Evolutionary conservation across 1,140 invertebrate genomes (phyloP).

Genomic region (Cyrtorhinus lividipennis): DNA sequence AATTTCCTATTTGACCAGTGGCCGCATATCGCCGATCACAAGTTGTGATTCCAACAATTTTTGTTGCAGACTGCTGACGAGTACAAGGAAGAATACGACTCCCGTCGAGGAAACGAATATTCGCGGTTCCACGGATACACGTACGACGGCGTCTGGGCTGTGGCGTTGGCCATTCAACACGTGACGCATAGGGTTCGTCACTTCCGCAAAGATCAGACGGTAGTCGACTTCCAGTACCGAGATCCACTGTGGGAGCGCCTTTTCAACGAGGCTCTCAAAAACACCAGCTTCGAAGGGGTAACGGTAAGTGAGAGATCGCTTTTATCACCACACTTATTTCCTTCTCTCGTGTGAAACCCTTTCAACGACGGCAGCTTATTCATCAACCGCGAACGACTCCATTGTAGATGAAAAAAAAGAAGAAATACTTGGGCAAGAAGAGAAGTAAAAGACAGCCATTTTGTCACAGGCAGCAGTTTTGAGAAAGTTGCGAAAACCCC

Average conservation of each 20-base stretch:
- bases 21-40: too few species aligned
- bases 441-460: too few species aligned
- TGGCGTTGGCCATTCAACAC: conserved; percentile 77
- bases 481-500: too few species aligned
- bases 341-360: too few species aligned
- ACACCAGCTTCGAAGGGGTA: conserved; percentile 85
- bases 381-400: too few species aligned
- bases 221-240: conserved; percentile 66
- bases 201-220: conserved; percentile 49
- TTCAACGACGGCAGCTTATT: too few species aligned
- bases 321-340: too few species aligned
- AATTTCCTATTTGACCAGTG: too few species aligned
- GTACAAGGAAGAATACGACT: conserved; percentile 72
- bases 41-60: not conserved
- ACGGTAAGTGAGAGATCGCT: conserved; percentile 54
- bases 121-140: conserved; percentile 94
- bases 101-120: conserved; percentile 60
- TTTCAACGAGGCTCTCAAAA: conserved; percentile 72
- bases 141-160: conserved; percentile 94
- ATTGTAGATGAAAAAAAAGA: too few species aligned
- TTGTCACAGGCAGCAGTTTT: too few species aligned
- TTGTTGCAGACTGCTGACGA: conserved; percentile 64
- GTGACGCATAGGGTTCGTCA: conserved; percentile 53
- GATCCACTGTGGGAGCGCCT: conserved; percentile 74
- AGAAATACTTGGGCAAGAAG: too few species aligned